Percentiles rank a stretch among this genome's conserved stretches.
Evolutionary conservation across 2,797 vertebrate species (phyloP).

Genomic region (Uromys caudimaculatus): DNA sequence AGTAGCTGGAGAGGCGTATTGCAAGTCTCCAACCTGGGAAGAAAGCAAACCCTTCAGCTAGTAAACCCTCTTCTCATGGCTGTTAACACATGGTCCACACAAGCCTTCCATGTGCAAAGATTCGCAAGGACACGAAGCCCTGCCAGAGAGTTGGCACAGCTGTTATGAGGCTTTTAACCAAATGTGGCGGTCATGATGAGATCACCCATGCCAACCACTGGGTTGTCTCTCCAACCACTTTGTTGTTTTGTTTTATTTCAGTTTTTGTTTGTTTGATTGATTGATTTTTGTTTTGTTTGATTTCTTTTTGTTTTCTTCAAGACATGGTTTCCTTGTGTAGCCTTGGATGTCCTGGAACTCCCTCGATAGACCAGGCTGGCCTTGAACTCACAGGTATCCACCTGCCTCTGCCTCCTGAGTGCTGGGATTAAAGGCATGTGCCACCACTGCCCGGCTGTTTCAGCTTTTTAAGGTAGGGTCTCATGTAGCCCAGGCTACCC

Average conservation of each 20-base stretch:
- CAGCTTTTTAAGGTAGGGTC: neutral
- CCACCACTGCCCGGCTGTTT: neutral
- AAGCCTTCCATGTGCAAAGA: neutral
- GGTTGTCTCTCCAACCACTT: neutral
- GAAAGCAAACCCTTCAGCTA: neutral
- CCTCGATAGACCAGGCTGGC: neutral
- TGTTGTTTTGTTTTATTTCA: neutral
- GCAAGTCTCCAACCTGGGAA: slow-evolving; percentile 95
- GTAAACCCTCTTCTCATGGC: neutral
- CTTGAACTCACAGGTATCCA: neutral
- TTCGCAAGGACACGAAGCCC: neutral
- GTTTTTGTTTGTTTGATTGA: neutral
- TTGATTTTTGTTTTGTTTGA: neutral
- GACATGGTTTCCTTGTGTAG: neutral
- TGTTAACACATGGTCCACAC: no score
- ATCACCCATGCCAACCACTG: no score
- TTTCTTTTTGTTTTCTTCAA: neutral
- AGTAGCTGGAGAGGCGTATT: slow-evolving; percentile 97
- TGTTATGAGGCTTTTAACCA: neutral
- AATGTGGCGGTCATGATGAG: neutral
- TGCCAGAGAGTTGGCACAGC: neutral
- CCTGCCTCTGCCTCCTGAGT: neutral
- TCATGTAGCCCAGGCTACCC: neutral
- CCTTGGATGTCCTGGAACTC: neutral
- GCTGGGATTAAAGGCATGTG: neutral